Evolutionary conservation across 2,797 vertebrate genomes (phyloP).

Genomic region (Knipowitschia caucasica): DNA sequence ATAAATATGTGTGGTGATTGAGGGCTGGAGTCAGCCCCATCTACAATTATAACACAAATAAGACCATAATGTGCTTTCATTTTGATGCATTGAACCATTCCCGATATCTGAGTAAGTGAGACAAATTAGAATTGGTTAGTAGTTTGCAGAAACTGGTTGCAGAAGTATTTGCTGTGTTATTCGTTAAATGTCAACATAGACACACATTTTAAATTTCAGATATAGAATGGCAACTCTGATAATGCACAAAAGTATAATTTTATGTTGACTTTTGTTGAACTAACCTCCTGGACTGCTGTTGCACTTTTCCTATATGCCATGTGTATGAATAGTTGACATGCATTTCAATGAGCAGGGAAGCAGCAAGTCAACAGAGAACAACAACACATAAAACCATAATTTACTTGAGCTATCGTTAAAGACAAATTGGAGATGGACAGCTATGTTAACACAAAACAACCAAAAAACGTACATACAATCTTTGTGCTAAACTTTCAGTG

Average conservation of each 20-base stretch:
- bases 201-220: not conserved
- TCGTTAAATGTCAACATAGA: not conserved
- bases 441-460: too few species aligned
- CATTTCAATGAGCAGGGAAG: not conserved
- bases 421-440: too few species aligned
- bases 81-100: too few species aligned
- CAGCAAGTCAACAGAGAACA: not conserved
- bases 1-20: too few species aligned
- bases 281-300: not conserved
- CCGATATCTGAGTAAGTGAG: not conserved
- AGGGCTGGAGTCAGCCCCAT: too few species aligned
- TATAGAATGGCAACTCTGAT: too few species aligned
- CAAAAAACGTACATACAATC: too few species aligned
- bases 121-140: not conserved
- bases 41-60: too few species aligned
- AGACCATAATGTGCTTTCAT: too few species aligned
- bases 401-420: not conserved
- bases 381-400: not conserved
- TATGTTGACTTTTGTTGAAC: slow-evolving; percentile 1
- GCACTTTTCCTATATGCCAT: not conserved
- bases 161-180: not conserved
- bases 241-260: not conserved
- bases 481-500: not conserved
- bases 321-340: slow-evolving; percentile 3
- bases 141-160: not conserved